Conservation (phyloP, 2,888 invertebrate genomes). For the Mechanitis mazaeus region DNA sequence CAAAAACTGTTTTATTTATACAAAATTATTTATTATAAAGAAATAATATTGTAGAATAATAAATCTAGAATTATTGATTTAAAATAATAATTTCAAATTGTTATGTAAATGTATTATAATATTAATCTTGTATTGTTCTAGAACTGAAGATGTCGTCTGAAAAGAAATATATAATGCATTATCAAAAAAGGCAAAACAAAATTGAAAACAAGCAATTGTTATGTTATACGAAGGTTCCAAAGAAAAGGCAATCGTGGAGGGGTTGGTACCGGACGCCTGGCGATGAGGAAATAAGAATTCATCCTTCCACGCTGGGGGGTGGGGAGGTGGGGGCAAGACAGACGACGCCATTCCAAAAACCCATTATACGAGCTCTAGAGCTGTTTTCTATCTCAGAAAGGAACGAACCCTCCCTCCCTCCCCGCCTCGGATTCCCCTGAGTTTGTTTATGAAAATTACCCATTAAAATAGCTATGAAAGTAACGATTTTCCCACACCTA, state of each 20-base stretch:
- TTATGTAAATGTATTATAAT: no score
- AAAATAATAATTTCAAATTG: no score
- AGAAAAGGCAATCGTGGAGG: conserved; percentile 76
- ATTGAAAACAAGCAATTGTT: conserved; percentile 76
- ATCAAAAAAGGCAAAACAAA: conserved; percentile 50
- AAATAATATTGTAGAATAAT: no score
- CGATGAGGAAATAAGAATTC: conserved; percentile 78
- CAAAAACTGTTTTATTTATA: neutral
- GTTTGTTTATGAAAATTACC: conserved; percentile 76
- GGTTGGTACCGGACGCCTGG: conserved; percentile 69
- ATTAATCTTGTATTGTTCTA: no score
- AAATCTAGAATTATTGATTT: no score
- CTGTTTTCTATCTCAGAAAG: conserved; percentile 78
- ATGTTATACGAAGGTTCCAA: conserved; percentile 71
- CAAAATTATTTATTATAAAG: no score
- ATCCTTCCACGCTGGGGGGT: conserved; percentile 67
- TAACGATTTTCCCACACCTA: conserved; percentile 73
- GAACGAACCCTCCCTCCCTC: conserved; percentile 52
- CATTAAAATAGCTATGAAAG: conserved; percentile 76
- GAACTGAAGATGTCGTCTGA: neutral
- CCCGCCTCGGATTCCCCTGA: conserved; percentile 51
- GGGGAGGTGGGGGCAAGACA: conserved; percentile 75
- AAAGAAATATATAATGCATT: conserved; percentile 31
- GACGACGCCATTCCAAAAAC: conserved; percentile 84
- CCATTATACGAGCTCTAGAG: conserved; percentile 82